Evolutionary conservation across 2,797 vertebrate species (phyloP).

Genomic region (Capromys pilorides): DNA sequence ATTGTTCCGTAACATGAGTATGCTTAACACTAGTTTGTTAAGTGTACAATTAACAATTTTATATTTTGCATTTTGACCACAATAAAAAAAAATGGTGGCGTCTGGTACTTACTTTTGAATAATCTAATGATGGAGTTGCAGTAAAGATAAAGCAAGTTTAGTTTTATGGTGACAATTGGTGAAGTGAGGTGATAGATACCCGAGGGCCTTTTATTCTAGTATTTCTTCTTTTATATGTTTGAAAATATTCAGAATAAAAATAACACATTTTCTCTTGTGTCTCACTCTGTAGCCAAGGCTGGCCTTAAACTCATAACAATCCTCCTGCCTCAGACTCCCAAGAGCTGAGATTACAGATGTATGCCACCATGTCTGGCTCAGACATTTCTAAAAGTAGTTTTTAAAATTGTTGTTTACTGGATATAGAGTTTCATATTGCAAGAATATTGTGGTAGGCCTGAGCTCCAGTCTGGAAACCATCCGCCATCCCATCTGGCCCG

Average conservation of each 20-base stretch:
- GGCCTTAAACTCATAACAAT: too few relatives aligned
- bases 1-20: background rate
- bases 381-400: background rate
- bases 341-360: background rate
- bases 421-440: background rate
- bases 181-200: background rate
- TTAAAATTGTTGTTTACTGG: background rate
- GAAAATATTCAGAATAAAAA: conserved; percentile 28
- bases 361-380: too few relatives aligned
- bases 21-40: background rate
- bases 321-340: too few relatives aligned
- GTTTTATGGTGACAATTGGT: background rate
- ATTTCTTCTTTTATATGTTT: conserved; percentile 3
- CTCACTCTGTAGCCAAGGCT: too few relatives aligned
- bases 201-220: background rate
- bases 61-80: background rate
- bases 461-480: too few relatives aligned
- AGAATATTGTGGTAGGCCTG: background rate
- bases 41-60: background rate
- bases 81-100: background rate
- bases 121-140: background rate
- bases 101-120: background rate
- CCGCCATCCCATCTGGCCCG: too few relatives aligned
- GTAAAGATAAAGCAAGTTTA: background rate
- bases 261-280: background rate